Percentiles rank a stretch among this genome's conserved stretches.
Conservation (phyloP, 1,140 invertebrate species). For the Manduca sexta region DNA sequence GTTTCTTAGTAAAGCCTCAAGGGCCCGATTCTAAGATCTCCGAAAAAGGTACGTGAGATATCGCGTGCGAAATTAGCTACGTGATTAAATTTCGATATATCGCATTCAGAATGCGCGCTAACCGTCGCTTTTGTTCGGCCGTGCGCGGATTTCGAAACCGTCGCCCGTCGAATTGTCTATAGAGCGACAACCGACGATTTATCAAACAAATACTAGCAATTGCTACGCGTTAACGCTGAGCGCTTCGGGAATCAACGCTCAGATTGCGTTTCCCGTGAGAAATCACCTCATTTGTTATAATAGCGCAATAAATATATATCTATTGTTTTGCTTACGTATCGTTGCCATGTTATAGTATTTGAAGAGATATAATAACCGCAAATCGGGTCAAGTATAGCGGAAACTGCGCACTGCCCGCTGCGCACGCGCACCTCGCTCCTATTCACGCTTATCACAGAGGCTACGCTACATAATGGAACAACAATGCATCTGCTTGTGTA, state of each 20-base stretch:
- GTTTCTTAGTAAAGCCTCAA: neutral
- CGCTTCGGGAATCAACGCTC: no score
- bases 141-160: neutral
- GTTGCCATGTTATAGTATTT: conserved; percentile 18
- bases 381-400: conserved; percentile 65
- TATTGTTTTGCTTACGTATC: neutral
- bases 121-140: neutral
- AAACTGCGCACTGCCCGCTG: conserved; percentile 33
- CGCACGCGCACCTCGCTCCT: conserved; percentile 44
- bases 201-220: conserved; percentile 1
- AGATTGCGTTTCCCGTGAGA: neutral
- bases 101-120: conserved; percentile 25
- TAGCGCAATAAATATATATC: no score
- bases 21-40: conserved; percentile 30
- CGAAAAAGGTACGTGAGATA: conserved; percentile 39
- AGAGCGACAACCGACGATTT: conserved; percentile 1
- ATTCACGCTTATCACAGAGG: conserved; percentile 47
- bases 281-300: neutral
- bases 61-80: conserved; percentile 32
- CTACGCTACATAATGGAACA: conserved; percentile 41
- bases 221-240: neutral
- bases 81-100: conserved; percentile 45
- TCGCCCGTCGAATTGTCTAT: neutral
- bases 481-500: conserved; percentile 10
- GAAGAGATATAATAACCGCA: conserved; percentile 31